A percentile compares a stretch with the other conserved stretches of the same genome.
Conservation (phyloP, 2,888 invertebrate species). For the Tinea pellionella region DNA sequence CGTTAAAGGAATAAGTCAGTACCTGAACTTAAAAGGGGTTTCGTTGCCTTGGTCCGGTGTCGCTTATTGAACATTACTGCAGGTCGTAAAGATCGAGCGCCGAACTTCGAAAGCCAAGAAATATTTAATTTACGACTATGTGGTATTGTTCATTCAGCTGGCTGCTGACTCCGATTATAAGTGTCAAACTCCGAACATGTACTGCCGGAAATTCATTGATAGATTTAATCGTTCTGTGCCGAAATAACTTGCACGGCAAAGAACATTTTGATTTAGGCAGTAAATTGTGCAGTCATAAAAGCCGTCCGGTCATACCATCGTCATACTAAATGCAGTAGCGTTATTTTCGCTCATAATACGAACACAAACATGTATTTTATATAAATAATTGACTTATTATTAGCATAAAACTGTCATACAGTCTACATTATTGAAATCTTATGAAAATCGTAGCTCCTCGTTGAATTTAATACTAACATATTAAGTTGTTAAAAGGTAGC, state of each 20-base stretch:
- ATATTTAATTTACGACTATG: conserved; percentile 57
- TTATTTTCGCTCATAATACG: background rate
- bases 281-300: conserved; percentile 63
- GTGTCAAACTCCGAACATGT: conserved; percentile 44
- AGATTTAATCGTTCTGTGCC: conserved; percentile 60
- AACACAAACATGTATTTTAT: background rate
- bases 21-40: background rate
- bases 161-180: conserved; percentile 63
- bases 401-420: background rate
- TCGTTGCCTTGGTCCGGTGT: background rate
- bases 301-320: conserved; percentile 50
- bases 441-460: too few relatives aligned
- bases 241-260: conserved; percentile 47
- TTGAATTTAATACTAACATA: background rate
- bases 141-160: conserved; percentile 63
- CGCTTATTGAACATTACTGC: conserved; percentile 10
- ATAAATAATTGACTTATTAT: background rate
- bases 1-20: background rate
- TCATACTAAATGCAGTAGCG: background rate
- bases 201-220: conserved; percentile 68
- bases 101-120: conserved; percentile 32
- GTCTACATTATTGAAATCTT: background rate
- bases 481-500: background rate
- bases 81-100: conserved; percentile 3
- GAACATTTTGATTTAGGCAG: conserved; percentile 56